Evolutionary conservation across 2,797 vertebrate genomes (phyloP), one percentile per base, ranked within the genome.

Genomic region (Cyclura pinguis): DNA sequence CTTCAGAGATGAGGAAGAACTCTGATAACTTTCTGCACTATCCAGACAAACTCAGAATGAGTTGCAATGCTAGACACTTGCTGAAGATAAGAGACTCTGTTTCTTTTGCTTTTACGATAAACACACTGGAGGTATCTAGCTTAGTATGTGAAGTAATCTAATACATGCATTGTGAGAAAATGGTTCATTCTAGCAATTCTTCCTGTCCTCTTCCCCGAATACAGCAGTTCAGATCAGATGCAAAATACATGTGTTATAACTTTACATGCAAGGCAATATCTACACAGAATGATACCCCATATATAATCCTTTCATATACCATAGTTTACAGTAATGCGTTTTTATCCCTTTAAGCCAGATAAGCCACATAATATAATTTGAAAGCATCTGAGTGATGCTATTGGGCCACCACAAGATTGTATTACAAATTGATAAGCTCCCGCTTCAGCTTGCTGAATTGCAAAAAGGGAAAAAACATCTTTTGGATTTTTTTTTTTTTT

Each of bases 321-420:
- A 91, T 92, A 52, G 0, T 85, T 90, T 90, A 90, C 8, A 85
- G 83, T 80, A 82, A 92, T 94, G 90, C 91, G 88, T 89, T 94
- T 95, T 85, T 92, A 93, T 85, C 85, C 88, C 74, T 84, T 78
- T 78, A 92, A 92, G 86, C 88, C 16, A 87, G 91, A 90, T 90
- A 81, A 94, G 89, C 80, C 35, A 91, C 93, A 92, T 91, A 92
- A 94, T 96, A 96, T 78, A 82, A 90, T 96, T 93, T 95, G 88
- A 95, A 95, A 96, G 93, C 84, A 88, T 3, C 42, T 96, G 93
- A 95, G 72, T 93, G 95, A 92, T 18, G 83, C 67, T 92, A 92
- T 90, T 47, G 91, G 93, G 89, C 84, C 93, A 95, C 89, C 35
- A 4, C 81, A 91, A 93, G 93, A 93, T 94, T 95, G 93, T 89